Conservation (phyloP, 2,113 vertebrate species). For the Caloenas nicobarica region DNA sequence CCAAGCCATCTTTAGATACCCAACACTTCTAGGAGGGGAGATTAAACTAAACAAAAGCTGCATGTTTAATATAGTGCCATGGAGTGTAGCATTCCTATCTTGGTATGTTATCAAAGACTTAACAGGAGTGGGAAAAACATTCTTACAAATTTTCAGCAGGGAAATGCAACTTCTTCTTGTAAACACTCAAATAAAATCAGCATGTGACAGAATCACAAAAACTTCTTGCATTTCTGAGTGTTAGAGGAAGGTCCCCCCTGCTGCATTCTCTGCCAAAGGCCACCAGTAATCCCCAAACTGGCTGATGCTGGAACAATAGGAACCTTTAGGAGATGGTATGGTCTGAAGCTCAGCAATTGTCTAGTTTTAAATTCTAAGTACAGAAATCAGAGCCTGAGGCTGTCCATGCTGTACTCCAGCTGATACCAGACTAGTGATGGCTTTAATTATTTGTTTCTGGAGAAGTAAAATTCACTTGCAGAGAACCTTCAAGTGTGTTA, state of each 20-base stretch:
- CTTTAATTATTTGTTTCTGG: not conserved
- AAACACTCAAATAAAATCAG: not conserved
- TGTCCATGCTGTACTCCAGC: not conserved
- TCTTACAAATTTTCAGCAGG: not conserved
- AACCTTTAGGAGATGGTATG: not conserved
- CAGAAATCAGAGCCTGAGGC: not conserved
- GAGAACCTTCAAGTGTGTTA: not conserved
- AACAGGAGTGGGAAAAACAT: not conserved
- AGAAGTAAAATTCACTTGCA: not conserved
- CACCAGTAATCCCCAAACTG: not conserved
- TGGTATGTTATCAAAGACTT: not conserved
- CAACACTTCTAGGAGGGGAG: not conserved
- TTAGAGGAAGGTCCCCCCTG: not conserved
- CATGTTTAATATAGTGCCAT: not conserved
- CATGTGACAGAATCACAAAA: not conserved
- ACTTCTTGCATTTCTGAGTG: not conserved
- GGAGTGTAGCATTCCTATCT: not conserved
- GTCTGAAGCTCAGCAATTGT: not conserved
- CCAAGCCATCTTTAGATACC: not conserved
- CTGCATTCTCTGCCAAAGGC: not conserved
- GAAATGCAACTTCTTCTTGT: not conserved
- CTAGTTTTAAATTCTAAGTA: not conserved
- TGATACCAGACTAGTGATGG: not conserved
- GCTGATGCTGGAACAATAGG: not conserved
- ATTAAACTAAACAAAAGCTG: not conserved